Evolutionary conservation across 30 jellyfish, hydroid and myxozoan genomes (phyloP), one percentile per base, ranked within the genome.

Genomic region (Cassiopea andromeda): DNA sequence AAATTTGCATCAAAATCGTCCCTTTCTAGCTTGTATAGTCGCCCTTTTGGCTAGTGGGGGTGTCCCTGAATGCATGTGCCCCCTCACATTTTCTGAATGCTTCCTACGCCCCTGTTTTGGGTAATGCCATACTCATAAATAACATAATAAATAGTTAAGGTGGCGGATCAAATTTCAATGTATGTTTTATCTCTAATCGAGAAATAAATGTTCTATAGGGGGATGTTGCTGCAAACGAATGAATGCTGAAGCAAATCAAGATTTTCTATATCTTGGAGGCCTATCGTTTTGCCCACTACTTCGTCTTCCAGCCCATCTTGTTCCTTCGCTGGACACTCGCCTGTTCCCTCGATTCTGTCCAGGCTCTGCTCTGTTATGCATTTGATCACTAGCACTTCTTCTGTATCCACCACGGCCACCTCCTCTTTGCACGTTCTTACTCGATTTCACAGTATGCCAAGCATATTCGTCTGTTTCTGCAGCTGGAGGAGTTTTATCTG

Each of bases 371-470:
- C 81, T 64, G 44, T 19, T n/a, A 17, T 75, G 75, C 43, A 48
- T 27, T 27, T 57, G 78, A 75, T 85, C 93, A 60, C 93, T 85
- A 7, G 93, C 12, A 49, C 93, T 85, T 60, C 93, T 61, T 44
- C 75, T 45, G 82, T 72, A 85, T 19, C 60, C 85, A 84, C 85
- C 78, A 7, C 85, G 80, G 50, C 48, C 71, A 5, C 57, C 81
- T 43, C 93, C 93, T 68, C 80, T 44, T 2, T 15, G 81, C 43
- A 50, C 64, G 17, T 50, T 60, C 48, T 76, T 75, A 13, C 46
- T 72, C 9, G 93, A 73, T 59, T 60, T 85, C 13, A 85, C 93
- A 1, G 93, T 85, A 15, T 85, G 93, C 93, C 93, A 85, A 8
- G 50, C 91, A 48, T 44, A 68, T 0, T 85, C 82, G 1, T 85